Conservation (phyloP, 2,797 vertebrate species). For the Sebastes glaucus region DNA sequence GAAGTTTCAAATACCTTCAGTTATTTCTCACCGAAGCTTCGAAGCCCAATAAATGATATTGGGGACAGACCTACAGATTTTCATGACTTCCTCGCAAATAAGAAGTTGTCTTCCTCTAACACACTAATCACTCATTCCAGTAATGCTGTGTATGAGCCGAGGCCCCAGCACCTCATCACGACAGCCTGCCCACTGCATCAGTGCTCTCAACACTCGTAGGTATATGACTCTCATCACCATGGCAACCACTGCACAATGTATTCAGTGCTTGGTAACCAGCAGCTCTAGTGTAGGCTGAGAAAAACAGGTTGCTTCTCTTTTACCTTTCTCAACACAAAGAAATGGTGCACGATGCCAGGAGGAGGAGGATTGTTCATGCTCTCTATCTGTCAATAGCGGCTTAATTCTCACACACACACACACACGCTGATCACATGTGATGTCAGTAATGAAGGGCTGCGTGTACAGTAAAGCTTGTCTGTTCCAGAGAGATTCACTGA, state of each 20-base stretch:
- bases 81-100: neutral
- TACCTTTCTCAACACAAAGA: slow-evolving; percentile 36
- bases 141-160: slow-evolving; percentile 49
- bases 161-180: slow-evolving; percentile 70
- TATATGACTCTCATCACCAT: slow-evolving; percentile 81
- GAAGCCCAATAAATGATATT: no score
- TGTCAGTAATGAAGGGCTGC: slow-evolving; percentile 41
- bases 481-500: neutral
- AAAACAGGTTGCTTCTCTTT: slow-evolving; percentile 68
- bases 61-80: no score
- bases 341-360: slow-evolving; percentile 44
- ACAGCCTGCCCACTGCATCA: slow-evolving; percentile 82
- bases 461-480: neutral
- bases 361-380: slow-evolving; percentile 40
- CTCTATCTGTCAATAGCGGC: slow-evolving; percentile 21
- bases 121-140: neutral
- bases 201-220: slow-evolving; percentile 76
- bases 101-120: neutral
- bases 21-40: no score
- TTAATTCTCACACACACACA: slow-evolving; percentile 40
- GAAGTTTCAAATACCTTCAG: no score
- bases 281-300: slow-evolving; percentile 71
- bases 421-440: slow-evolving; percentile 16
- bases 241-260: slow-evolving; percentile 80
- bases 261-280: slow-evolving; percentile 73